These are phyloP conservation scores for Nymphalis c-album DNA, from an alignment of 2,888 invertebrate species.

Conservation along the genomic window DNA sequence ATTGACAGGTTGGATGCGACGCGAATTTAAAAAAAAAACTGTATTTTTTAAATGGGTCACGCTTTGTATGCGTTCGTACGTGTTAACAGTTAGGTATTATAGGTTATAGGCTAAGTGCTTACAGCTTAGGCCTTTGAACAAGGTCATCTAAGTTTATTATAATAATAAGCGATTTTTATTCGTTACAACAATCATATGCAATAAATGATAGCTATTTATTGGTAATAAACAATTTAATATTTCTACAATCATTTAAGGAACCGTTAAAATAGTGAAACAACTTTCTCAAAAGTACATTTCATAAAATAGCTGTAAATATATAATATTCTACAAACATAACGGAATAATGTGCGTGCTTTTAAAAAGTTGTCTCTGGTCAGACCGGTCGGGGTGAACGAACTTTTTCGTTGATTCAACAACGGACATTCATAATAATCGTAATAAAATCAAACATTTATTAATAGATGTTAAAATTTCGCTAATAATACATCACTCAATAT, in stretches of 20 bases:
- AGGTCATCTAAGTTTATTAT: conserved; percentile 22
- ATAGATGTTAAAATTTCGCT: neutral
- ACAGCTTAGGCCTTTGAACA: conserved; percentile 13
- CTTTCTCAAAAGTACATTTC: conserved; percentile 29
- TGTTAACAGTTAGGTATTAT: conserved; percentile 25
- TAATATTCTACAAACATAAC: conserved; percentile 46
- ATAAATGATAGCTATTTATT: neutral
- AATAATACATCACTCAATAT: neutral
- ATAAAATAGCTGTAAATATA: conserved; percentile 39
- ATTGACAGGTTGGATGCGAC: conserved; percentile 48
- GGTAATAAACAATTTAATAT: neutral
- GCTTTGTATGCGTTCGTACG: conserved; percentile 50
- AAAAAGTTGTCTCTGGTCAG: conserved; percentile 44
- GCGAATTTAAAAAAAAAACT: conserved; percentile 70
- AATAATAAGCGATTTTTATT: conserved; percentile 22
- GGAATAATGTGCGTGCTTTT: conserved; percentile 42
- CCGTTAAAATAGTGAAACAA: conserved; percentile 17
- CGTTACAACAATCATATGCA: neutral
- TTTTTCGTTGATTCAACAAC: conserved; percentile 51
- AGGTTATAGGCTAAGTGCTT: conserved; percentile 18
- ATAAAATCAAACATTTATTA: conserved; percentile 24
- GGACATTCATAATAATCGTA: conserved; percentile 41
- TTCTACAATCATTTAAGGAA: conserved; percentile 9
- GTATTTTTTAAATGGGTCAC: conserved; percentile 60
- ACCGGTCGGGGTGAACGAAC: conserved; percentile 63